phyloP scores from a whole-genome alignment of 2,888 invertebrate genomes.

The Pyrrhia umbra region DNA sequence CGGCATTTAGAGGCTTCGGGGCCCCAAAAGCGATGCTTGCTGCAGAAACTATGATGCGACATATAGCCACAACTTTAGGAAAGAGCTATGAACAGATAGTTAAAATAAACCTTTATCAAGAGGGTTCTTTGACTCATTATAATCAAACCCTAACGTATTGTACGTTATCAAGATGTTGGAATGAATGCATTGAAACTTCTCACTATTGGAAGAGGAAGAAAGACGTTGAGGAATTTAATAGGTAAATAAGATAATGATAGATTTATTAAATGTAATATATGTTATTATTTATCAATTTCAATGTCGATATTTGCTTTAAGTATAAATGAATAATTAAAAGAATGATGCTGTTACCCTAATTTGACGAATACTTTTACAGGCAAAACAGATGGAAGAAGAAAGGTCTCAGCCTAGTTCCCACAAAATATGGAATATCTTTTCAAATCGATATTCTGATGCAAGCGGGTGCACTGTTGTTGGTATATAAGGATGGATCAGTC shows the following conservation, averaged over 20 bases:
- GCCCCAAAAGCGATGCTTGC: slow-evolving; percentile 97
- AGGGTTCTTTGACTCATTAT: slow-evolving; percentile 94
- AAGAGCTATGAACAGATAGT: slow-evolving; percentile 92
- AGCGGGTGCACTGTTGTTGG: slow-evolving; percentile 94
- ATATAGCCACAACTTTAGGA: slow-evolving; percentile 92
- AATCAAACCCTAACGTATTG: slow-evolving; percentile 94
- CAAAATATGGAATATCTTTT: slow-evolving; percentile 94
- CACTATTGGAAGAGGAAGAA: slow-evolving; percentile 91
- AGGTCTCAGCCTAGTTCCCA: slow-evolving; percentile 93
- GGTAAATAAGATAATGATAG: slow-evolving; percentile 75
- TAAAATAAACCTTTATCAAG: slow-evolving; percentile 94
- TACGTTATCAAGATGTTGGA: slow-evolving; percentile 93
- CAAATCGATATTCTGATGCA: slow-evolving; percentile 92
- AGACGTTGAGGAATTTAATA: slow-evolving; percentile 92
- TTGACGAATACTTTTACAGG: too few species aligned
- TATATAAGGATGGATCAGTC: slow-evolving; percentile 95
- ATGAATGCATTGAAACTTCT: slow-evolving; percentile 92
- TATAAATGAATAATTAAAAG: too few species aligned
- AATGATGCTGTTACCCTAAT: too few species aligned
- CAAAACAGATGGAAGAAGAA: slow-evolving; percentile 94
- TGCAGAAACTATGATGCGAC: slow-evolving; percentile 94
- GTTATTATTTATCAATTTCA: too few species aligned
- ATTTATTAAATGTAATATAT: neutral
- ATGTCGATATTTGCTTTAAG: too few species aligned
- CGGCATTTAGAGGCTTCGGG: slow-evolving; percentile 98